Evolutionary conservation across 1,140 invertebrate genomes (phyloP).

Genomic region (Pemphigus obesinymphae): DNA sequence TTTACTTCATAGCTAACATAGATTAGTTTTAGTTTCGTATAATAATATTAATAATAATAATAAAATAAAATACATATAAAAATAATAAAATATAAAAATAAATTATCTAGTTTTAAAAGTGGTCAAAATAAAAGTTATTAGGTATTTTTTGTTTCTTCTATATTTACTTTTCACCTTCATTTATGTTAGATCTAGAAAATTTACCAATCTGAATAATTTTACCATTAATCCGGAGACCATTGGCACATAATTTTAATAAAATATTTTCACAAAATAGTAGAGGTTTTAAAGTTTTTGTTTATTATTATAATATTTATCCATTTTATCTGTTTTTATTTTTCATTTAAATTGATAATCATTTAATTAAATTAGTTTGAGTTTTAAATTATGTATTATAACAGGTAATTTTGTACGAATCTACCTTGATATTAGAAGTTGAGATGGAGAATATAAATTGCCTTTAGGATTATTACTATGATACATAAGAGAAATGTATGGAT

Average conservation of each 20-base stretch:
- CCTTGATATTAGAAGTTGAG: not conserved
- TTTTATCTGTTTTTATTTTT: too few species aligned
- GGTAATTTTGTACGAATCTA: too few species aligned
- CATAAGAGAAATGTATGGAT: slow-evolving; percentile 36
- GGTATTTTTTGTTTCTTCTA: not conserved
- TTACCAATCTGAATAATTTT: not conserved
- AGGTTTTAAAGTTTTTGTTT: not conserved
- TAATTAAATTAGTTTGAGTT: too few species aligned
- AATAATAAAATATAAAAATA: too few species aligned
- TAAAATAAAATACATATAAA: too few species aligned
- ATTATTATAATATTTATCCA: not conserved
- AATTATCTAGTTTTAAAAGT: too few species aligned
- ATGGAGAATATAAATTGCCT: not conserved
- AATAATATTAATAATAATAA: too few species aligned
- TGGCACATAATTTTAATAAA: not conserved
- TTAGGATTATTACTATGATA: slow-evolving; percentile 26
- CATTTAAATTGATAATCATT: too few species aligned
- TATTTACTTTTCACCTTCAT: not conserved
- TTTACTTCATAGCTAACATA: too few species aligned
- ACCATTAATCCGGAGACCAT: not conserved
- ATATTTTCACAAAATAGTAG: not conserved
- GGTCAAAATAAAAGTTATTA: not conserved
- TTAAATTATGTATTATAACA: too few species aligned
- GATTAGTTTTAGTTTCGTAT: too few species aligned
- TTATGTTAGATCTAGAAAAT: not conserved